Evolutionary conservation across 92 coral and sea anemone genomes (phyloP).

Genomic region (Epizoanthus stellaris): DNA sequence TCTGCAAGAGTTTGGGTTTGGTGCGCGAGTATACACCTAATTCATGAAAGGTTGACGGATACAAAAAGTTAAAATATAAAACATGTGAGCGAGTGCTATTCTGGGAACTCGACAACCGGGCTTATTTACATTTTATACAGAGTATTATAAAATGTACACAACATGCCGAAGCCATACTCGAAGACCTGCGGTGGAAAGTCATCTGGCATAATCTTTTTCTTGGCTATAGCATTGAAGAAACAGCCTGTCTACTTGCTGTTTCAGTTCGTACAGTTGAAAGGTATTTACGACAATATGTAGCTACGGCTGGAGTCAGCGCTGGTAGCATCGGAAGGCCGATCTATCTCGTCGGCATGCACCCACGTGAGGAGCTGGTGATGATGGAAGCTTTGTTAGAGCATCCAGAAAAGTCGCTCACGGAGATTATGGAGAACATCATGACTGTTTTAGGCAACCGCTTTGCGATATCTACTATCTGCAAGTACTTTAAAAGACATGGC

Average conservation of each 20-base stretch:
- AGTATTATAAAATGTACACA: background rate
- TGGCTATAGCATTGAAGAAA: background rate
- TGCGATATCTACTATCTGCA: slow-evolving; percentile 36
- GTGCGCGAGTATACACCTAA: no score
- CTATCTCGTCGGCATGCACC: slow-evolving; percentile 45
- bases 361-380: slow-evolving; percentile 51
- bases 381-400: slow-evolving; percentile 47
- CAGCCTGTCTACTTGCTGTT: slow-evolving; percentile 21
- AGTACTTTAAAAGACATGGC: slow-evolving; percentile 49
- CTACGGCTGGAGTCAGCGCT: slow-evolving; percentile 11
- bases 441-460: slow-evolving; percentile 29
- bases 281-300: background rate
- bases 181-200: slow-evolving; percentile 21
- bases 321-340: slow-evolving; percentile 42
- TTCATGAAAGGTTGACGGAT: no score
- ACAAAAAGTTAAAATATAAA: no score
- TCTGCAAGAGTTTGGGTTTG: no score
- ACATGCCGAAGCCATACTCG: background rate
- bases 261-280: no score
- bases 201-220: slow-evolving; percentile 12
- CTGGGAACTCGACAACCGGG: no score
- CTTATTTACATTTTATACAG: no score
- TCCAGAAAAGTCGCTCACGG: slow-evolving; percentile 47
- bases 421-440: no score
- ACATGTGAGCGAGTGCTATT: no score